Evolutionary conservation across 2,113 vertebrate genomes (phyloP), one percentile per base, ranked within the genome.

Genomic region (Podilymbus podiceps): DNA sequence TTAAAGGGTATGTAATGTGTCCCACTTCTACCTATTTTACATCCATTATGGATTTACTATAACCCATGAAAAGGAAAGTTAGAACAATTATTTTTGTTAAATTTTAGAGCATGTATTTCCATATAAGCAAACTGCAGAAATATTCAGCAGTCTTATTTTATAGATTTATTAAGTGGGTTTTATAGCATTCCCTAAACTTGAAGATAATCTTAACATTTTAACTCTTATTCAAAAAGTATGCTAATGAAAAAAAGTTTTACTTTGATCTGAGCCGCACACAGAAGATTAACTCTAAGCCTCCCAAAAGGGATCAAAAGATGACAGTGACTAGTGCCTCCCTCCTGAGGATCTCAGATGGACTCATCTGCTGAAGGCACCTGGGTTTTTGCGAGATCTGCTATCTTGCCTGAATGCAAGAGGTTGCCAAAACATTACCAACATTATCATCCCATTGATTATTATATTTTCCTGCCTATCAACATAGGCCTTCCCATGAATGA

Each of bases 101-200:
- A 78, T 76, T n/a, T 75, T 71, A 94, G 38, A 59, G 31, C 68
- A 17, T 22, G 16, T 47, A 97, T 95, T 97, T 95, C 90, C 79
- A 89, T 94, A 91, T 55, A 89, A 88, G 72, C 68, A 85, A 66
- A 90, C 88, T 38, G 72, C 56, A 95, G 93, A 92, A 86, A 81
- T 95, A 92, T 91, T 96, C 92, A 91, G 47, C 35, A 68, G 69
- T 12, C 68, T 53, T 14, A 75, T 82, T 97, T 91, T 94, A 96
- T 35, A 89, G 81, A 81, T 66, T 92, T 89, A 88, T 96, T 69
- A 92, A 95, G 14, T 72, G 13, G 87, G 75, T 72, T 97, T 97
- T 96, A 97, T 79, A 59, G 72, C 55, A 88, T 78, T 74, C 63
- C 72, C 75, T 96, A 94, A 93, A 95, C 78, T 60, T 90, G 82